These are phyloP conservation scores for Drosophila kanapiae DNA, from an alignment of 1,140 invertebrate genomes.

Conservation along the genomic window DNA sequence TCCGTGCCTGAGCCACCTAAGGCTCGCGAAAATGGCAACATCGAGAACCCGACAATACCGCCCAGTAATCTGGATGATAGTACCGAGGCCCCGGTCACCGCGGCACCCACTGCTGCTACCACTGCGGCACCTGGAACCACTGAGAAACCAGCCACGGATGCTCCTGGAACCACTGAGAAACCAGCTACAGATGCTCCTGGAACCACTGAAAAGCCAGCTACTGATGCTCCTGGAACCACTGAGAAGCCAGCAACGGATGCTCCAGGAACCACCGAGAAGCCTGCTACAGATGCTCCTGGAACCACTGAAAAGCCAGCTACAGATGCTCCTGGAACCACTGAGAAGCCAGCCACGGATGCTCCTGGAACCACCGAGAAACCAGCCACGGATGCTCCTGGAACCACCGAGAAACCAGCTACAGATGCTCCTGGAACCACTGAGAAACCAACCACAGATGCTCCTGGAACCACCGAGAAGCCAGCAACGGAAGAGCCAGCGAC, in stretches of 20 bases:
- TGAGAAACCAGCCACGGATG: not conserved
- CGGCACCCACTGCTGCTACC: not conserved
- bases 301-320: not conserved
- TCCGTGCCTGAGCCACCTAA: slow-evolving; percentile 5
- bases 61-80: slow-evolving; percentile 39
- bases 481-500: not conserved
- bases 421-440: slow-evolving; percentile 4
- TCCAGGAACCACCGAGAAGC: not conserved
- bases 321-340: not conserved
- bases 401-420: not conserved
- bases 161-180: not conserved
- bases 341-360: not conserved
- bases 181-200: not conserved
- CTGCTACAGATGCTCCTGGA: not conserved
- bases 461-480: slow-evolving; percentile 1
- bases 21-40: slow-evolving; percentile 58
- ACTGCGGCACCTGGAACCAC: not conserved
- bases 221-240: not conserved
- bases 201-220: not conserved
- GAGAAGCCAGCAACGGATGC: not conserved
- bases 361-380: not conserved
- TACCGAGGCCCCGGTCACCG: slow-evolving; percentile 9
- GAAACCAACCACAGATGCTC: not conserved
- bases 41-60: slow-evolving; percentile 69
- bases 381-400: not conserved